A percentile compares a stretch with the other conserved stretches of the same genome.
These are phyloP conservation scores for Sylvia atricapilla DNA, from an alignment of 2,113 vertebrate species.

Conservation along the genomic window DNA sequence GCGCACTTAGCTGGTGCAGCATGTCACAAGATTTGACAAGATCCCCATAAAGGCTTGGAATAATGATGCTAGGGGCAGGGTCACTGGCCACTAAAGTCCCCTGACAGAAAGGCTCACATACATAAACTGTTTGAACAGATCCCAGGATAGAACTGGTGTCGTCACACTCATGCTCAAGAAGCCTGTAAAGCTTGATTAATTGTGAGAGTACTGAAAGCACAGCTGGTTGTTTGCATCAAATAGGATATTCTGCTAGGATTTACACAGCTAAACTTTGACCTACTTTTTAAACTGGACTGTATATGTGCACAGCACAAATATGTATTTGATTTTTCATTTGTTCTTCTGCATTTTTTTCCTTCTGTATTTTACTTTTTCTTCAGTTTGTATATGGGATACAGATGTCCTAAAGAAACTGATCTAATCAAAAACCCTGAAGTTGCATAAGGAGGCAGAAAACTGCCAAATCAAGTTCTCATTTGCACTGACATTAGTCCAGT, in stretches of 20 bases:
- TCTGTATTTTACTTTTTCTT: background rate
- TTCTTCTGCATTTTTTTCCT: background rate
- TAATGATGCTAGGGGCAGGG: background rate
- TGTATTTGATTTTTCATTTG: background rate
- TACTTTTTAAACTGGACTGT: background rate
- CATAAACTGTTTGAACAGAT: background rate
- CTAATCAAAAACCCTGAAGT: background rate
- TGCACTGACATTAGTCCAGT: background rate
- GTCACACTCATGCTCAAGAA: background rate
- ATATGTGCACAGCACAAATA: background rate
- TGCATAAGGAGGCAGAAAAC: background rate
- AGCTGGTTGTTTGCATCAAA: background rate
- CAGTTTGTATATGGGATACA: background rate
- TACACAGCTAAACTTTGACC: conserved; percentile 2
- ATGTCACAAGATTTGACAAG: background rate
- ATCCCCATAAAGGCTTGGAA: background rate
- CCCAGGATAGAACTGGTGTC: background rate
- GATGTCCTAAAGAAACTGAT: background rate
- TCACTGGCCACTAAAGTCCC: background rate
- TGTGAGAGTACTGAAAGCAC: background rate
- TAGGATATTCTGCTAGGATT: background rate
- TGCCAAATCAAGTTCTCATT: background rate
- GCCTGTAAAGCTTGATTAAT: background rate
- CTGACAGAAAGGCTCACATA: background rate
- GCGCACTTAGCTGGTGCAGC: background rate